Percentiles rank a stretch among this genome's conserved stretches.
Evolutionary conservation across 2,113 vertebrate species (phyloP).

Genomic region (Melozone crissalis): DNA sequence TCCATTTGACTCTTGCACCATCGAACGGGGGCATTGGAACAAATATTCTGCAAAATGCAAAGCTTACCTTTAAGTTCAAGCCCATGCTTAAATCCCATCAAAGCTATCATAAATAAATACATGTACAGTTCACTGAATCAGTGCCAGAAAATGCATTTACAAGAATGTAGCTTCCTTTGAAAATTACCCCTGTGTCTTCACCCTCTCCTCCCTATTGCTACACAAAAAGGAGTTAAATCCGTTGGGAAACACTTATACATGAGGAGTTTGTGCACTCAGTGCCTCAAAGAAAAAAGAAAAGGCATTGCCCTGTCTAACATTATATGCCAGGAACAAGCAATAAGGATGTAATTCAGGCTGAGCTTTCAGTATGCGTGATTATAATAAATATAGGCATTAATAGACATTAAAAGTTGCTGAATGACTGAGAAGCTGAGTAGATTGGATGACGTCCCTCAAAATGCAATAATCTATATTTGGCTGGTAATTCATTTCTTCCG

Average conservation of each 20-base stretch:
- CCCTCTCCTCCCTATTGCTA: neutral
- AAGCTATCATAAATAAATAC: neutral
- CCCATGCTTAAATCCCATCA: neutral
- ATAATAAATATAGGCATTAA: constrained; percentile 26
- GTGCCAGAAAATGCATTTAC: neutral
- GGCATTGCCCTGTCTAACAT: neutral
- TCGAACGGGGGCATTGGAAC: neutral
- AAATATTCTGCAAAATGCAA: neutral
- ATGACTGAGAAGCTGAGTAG: constrained; percentile 13
- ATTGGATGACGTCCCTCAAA: constrained; percentile 28
- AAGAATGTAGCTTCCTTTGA: neutral
- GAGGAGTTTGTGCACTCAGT: neutral
- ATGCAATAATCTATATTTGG: constrained; percentile 49
- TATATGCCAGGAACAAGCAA: neutral
- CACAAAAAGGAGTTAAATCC: neutral
- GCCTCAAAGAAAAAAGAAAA: neutral
- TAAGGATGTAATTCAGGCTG: neutral
- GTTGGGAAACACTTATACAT: neutral
- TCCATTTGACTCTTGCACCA: neutral
- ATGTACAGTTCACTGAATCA: neutral
- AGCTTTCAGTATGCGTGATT: neutral
- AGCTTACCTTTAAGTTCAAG: neutral
- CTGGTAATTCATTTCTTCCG: constrained; percentile 11
- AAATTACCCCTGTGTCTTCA: neutral
- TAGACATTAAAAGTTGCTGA: constrained; percentile 16